A percentile compares a stretch with the other conserved stretches of the same genome.
phyloP scores from a whole-genome alignment of 1,140 invertebrate species.

The Drosophila auraria region DNA sequence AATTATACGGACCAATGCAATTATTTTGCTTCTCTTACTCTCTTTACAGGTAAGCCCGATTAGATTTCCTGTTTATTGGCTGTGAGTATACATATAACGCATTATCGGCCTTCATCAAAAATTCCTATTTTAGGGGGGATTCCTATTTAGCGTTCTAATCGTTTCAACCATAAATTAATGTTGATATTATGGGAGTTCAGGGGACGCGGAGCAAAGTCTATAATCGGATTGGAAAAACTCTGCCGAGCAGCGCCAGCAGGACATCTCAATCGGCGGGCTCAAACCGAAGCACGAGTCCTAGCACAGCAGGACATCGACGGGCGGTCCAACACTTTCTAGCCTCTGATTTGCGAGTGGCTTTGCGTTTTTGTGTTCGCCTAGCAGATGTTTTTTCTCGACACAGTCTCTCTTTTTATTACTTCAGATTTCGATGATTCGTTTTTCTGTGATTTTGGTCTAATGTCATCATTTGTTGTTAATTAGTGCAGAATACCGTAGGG shows the following conservation, averaged over 20 bases:
- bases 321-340: conserved; percentile 71
- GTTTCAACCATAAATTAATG: conserved; percentile 76
- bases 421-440: conserved; percentile 24
- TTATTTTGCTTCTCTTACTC: conserved; percentile 4
- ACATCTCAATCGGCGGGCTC: conserved; percentile 72
- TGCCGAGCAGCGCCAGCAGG: conserved; percentile 68
- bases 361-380: conserved; percentile 24
- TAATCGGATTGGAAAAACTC: conserved; percentile 69
- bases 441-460: conserved; percentile 32
- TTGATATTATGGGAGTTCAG: conserved; percentile 56
- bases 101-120: conserved; percentile 29
- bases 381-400: conserved; percentile 55
- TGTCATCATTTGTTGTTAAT: conserved; percentile 79
- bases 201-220: conserved; percentile 55
- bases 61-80: conserved; percentile 43
- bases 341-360: conserved; percentile 63
- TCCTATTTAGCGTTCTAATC: conserved; percentile 56
- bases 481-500: conserved; percentile 58
- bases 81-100: conserved; percentile 24
- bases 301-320: conserved; percentile 74
- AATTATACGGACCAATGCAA: neutral
- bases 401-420: conserved; percentile 24
- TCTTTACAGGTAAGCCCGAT: conserved; percentile 71
- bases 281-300: conserved; percentile 71
- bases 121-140: conserved; percentile 61